Base-by-base conservation (phyloP, 2,888 invertebrate genomes). In the Temnothorax ravouxi region DNA sequence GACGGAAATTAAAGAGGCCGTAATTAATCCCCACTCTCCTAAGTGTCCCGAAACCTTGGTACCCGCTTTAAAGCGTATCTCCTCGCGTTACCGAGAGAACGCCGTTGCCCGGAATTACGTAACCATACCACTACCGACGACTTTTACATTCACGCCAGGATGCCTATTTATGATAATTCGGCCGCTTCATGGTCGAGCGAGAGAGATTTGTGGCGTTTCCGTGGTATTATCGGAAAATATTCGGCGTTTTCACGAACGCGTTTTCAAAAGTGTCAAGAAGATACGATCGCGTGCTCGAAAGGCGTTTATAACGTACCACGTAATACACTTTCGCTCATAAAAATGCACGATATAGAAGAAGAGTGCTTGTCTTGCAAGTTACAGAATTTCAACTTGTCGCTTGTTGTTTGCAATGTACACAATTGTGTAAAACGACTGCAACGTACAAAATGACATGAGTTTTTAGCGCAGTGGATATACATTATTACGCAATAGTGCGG, bases 61-160 rank as follows among this genome's bases (percentile, higher is more conserved):
- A n/a, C 59, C 38, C 56, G 79, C 79, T 80, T 74, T 80, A 74
- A 80, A 80, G 74, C 79, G 74, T 80, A 59, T 80, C 59, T 80
- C 74, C 79, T 80, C 79, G 34, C 59, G 71, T 56, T 77, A 67
- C 54, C 67, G 74, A 25, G 59, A 59, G 74, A 38, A 59, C 47
- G 34, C 29, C 44, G 54, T 79, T 59, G 79, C 74, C 59, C 74
- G 21, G 56, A 80, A 74, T 80, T 80, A 80, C 79, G 79, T 80
- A 74, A 80, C 79, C 25, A 47, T 38, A 59, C 59, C 25, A 59
- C 59, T 80, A 59, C 74, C 79, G 59, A 80, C 38, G 38, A 72
- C 44, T 80, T 59, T 59, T 80, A 74, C 59, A 47, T 80, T 80
- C 74, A 72, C 44, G 72, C 44, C 21, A 18, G 29, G 25, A 47